Evolutionary conservation across 1,140 invertebrate species (phyloP).

Genomic region (Latrodectus geometricus): DNA sequence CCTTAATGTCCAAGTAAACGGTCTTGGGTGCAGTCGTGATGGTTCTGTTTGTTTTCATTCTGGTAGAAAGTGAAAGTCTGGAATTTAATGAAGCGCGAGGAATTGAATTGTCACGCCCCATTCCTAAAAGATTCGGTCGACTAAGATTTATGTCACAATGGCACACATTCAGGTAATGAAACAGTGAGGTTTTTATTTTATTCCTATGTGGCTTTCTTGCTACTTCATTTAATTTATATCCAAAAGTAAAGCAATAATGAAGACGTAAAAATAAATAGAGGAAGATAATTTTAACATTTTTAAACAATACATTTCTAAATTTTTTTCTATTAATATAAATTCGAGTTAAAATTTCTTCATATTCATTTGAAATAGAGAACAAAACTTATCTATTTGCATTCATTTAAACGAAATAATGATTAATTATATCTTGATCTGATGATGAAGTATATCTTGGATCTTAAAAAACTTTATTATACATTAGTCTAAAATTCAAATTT

Average conservation of each 20-base stretch:
- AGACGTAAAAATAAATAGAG: too few relatives aligned
- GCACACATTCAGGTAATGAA: slow-evolving; percentile 42
- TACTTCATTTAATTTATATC: too few relatives aligned
- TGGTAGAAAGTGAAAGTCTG: slow-evolving; percentile 21
- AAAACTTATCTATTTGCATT: too few relatives aligned
- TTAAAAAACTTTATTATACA: too few relatives aligned
- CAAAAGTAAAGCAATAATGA: too few relatives aligned
- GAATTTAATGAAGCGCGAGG: slow-evolving; percentile 53
- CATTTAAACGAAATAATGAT: too few relatives aligned
- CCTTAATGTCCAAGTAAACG: slow-evolving; percentile 56
- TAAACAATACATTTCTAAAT: too few relatives aligned
- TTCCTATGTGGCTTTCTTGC: slow-evolving; percentile 9
- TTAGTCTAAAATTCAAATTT: too few relatives aligned
- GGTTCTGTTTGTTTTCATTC: slow-evolving; percentile 38
- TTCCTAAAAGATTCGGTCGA: slow-evolving; percentile 8
- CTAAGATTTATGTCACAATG: slow-evolving; percentile 36
- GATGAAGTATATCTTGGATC: too few relatives aligned
- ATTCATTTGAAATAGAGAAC: not conserved
- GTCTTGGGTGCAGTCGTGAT: slow-evolving; percentile 7
- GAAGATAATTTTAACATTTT: too few relatives aligned
- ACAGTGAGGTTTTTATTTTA: slow-evolving; percentile 27
- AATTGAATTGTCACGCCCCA: slow-evolving; percentile 46
- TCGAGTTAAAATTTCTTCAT: not conserved
- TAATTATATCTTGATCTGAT: too few relatives aligned
- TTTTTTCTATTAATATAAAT: not conserved